phyloP scores from a whole-genome alignment of 2,797 vertebrate species.

The Amphiprion clarkii region DNA sequence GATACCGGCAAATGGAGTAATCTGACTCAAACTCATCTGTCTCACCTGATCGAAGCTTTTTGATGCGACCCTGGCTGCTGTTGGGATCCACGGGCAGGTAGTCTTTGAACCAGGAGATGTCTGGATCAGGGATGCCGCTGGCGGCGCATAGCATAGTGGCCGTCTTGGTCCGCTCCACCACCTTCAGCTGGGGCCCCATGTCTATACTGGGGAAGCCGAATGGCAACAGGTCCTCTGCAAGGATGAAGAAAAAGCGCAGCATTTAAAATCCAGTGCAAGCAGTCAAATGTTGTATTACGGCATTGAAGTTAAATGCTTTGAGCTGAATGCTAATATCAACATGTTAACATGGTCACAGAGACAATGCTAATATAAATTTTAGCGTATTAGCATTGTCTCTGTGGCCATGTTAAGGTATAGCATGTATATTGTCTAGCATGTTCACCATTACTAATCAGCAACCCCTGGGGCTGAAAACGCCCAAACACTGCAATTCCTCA shows the following conservation, averaged over 20 bases:
- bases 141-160: conserved; percentile 98
- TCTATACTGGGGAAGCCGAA: conserved; percentile 96
- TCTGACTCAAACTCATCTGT: not conserved
- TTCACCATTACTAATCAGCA: not conserved
- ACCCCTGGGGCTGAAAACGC: too few relatives aligned
- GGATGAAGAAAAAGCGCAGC: conserved; percentile 9
- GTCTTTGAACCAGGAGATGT: conserved; percentile 99
- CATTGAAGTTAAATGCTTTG: not conserved
- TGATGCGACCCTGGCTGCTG: conserved; percentile 93
- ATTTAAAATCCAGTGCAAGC: not conserved
- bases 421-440: not conserved
- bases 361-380: too few relatives aligned
- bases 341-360: not conserved
- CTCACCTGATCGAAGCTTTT: conserved; percentile 95
- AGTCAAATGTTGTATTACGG: too few relatives aligned
- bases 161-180: conserved; percentile 94
- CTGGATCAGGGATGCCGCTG: conserved; percentile 96
- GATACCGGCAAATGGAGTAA: conserved; percentile 19
- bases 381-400: too few relatives aligned
- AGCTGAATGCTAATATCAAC: too few relatives aligned
- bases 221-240: conserved; percentile 94
- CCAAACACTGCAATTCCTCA: too few relatives aligned
- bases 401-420: too few relatives aligned
- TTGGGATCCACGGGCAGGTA: conserved; percentile 94
- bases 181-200: conserved; percentile 98